These are phyloP conservation scores for Dolichoris vasculosae DNA, from an alignment of 1,140 invertebrate species.

Conservation along the genomic window DNA sequence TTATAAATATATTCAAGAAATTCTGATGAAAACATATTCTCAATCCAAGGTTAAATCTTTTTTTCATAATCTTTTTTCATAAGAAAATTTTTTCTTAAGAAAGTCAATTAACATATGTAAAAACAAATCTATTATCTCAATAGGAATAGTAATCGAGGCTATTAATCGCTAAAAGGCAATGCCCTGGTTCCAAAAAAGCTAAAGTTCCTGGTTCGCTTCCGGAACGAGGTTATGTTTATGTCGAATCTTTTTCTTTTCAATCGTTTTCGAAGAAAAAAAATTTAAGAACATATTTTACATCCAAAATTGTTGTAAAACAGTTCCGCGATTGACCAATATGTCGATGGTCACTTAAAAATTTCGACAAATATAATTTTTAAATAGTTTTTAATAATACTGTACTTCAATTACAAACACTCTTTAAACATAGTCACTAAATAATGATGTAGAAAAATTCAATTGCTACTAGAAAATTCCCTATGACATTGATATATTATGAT, in stretches of 20 bases:
- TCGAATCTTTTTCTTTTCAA: not conserved
- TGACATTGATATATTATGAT: not conserved
- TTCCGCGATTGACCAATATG: no score
- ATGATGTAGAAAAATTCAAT: not conserved
- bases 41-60: not conserved
- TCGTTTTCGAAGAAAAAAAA: no score
- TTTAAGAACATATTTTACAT: no score
- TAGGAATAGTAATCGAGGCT: not conserved
- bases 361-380: not conserved
- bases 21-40: no score
- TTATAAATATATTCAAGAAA: not conserved
- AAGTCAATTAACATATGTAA: not conserved
- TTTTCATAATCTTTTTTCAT: no score
- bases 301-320: no score
- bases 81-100: not conserved
- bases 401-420: not conserved
- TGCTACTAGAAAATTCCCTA: no score
- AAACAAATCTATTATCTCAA: not conserved
- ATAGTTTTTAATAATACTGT: not conserved
- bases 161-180: not conserved
- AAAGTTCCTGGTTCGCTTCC: not conserved
- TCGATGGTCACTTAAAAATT: not conserved
- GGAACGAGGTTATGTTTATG: not conserved
- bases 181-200: not conserved
- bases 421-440: not conserved